Evolutionary conservation across 2,797 vertebrate species (phyloP).

Genomic region (Loriculus beryllinus): DNA sequence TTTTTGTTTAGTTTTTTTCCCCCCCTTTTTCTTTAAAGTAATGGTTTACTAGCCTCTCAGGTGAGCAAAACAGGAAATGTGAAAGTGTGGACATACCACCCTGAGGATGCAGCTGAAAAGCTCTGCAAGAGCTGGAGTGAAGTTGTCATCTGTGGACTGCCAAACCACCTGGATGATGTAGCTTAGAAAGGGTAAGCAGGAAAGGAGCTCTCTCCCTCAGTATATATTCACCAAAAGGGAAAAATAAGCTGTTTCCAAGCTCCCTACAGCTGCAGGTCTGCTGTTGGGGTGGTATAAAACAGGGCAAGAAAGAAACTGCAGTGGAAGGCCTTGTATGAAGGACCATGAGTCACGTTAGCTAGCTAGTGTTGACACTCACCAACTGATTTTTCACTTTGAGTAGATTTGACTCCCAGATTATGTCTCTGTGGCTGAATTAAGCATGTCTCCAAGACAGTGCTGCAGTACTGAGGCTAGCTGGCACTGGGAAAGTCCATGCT

Average conservation of each 20-base stretch:
- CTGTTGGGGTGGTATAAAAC: neutral
- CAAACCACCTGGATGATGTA: neutral
- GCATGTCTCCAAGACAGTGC: neutral
- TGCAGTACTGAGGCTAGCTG: neutral
- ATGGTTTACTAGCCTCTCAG: neutral
- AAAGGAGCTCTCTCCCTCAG: neutral
- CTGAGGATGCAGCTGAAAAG: conserved; percentile 2
- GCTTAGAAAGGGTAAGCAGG: neutral
- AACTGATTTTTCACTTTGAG: neutral
- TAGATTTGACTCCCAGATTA: neutral
- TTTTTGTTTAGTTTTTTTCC: too few species aligned
- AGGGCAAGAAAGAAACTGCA: neutral
- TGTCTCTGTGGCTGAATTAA: neutral
- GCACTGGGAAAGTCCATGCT: neutral
- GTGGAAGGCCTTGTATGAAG: neutral
- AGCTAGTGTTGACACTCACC: neutral
- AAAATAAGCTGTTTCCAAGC: neutral
- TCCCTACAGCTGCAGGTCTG: neutral
- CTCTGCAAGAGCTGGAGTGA: neutral
- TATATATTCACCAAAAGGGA: neutral
- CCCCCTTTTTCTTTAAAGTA: too few species aligned
- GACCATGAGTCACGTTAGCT: neutral
- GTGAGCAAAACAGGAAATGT: conserved; percentile 19
- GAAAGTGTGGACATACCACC: neutral
- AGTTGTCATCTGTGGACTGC: neutral